Conservation (phyloP, 2,113 vertebrate species). For the Cyrtonyx montezumae region DNA sequence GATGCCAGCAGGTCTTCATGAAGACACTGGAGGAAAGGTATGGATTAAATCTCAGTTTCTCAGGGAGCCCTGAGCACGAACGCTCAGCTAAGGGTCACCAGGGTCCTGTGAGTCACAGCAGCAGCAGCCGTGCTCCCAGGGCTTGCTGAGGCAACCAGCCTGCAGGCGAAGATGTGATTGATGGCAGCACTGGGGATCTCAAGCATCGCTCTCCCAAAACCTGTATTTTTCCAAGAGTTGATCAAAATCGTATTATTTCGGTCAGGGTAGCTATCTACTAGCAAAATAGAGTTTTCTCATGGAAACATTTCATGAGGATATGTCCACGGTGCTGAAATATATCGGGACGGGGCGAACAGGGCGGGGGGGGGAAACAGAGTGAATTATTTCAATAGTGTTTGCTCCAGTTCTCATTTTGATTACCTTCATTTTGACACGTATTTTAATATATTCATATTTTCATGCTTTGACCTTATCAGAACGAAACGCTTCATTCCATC, state of each 20-base stretch:
- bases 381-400: conserved; percentile 60
- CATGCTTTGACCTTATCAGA: conserved; percentile 71
- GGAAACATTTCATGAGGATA: conserved; percentile 48
- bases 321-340: conserved; percentile 32
- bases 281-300: conserved; percentile 55
- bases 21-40: not conserved
- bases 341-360: not conserved
- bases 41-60: not conserved
- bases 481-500: conserved; percentile 68
- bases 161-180: not conserved
- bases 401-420: conserved; percentile 69
- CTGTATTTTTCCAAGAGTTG: conserved; percentile 16
- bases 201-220: not conserved
- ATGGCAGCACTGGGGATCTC: not conserved
- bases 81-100: not conserved
- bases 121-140: not conserved
- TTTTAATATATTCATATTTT: conserved; percentile 72
- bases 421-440: conserved; percentile 72
- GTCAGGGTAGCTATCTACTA: conserved; percentile 27
- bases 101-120: not conserved
- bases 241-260: conserved; percentile 35
- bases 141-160: not conserved
- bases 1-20: not conserved
- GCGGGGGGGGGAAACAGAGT: not conserved
- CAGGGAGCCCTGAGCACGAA: not conserved